These are phyloP conservation scores for Oscheius sp. DNA, from an alignment of 2,888 invertebrate species.

Conservation along the genomic window DNA sequence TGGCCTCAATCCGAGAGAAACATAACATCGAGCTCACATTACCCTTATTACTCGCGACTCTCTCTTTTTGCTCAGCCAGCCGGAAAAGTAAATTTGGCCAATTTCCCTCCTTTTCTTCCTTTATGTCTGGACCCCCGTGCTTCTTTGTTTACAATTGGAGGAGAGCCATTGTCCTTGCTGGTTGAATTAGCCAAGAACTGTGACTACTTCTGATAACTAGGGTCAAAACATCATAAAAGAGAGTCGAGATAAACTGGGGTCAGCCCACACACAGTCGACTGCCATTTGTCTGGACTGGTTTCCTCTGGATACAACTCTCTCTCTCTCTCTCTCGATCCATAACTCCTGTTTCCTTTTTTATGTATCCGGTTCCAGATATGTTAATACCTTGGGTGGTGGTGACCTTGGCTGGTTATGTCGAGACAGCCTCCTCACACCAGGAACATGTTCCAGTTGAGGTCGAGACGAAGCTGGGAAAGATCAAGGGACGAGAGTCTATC, in stretches of 20 bases:
- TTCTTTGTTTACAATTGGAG: too few relatives aligned
- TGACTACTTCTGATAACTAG: too few relatives aligned
- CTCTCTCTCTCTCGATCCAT: constrained; percentile 26
- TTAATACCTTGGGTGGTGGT: constrained; percentile 11
- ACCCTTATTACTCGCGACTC: constrained; percentile 24
- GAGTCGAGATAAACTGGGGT: too few relatives aligned
- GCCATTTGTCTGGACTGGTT: too few relatives aligned
- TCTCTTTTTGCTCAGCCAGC: constrained; percentile 1
- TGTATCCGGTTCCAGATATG: constrained; percentile 5
- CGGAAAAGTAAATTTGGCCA: constrained; percentile 28
- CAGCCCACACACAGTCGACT: too few relatives aligned
- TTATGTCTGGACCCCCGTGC: background rate
- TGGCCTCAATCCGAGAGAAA: too few relatives aligned
- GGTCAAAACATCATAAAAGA: too few relatives aligned
- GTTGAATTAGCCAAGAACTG: too few relatives aligned
- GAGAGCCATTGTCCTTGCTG: too few relatives aligned
- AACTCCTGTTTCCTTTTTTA: constrained; percentile 21
- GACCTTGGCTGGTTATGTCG: constrained; percentile 3
- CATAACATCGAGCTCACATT: background rate
- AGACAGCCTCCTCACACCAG: constrained; percentile 34
- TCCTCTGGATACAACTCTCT: constrained; percentile 12
- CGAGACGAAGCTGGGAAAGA: constrained; percentile 61
- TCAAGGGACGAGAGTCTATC: constrained; percentile 66
- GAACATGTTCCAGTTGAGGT: constrained; percentile 53
- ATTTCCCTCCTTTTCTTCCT: constrained; percentile 2